Conservation (phyloP, 2,113 vertebrate genomes). For the Centrocercus urophasianus region DNA sequence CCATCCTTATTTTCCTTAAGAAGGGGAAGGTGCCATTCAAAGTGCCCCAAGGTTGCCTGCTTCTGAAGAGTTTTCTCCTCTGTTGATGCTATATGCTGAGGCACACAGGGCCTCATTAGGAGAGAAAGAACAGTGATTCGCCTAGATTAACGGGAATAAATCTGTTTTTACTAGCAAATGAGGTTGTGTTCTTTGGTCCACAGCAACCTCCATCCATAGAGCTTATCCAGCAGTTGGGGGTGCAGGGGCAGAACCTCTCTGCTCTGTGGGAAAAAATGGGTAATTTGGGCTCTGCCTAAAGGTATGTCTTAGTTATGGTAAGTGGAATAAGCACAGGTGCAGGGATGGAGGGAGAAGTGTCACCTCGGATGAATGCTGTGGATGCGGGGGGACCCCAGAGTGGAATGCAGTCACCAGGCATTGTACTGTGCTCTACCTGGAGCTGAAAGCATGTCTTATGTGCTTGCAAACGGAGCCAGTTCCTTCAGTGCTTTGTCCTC, state of each 20-base stretch:
- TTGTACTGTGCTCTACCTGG: background rate
- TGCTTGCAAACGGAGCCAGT: constrained; percentile 22
- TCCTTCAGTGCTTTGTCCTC: constrained; percentile 54
- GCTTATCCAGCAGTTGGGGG: background rate
- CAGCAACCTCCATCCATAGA: background rate
- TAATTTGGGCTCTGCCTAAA: background rate
- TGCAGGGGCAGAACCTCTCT: background rate
- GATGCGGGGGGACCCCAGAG: background rate
- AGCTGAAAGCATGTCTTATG: background rate
- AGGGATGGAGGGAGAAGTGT: background rate
- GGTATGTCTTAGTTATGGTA: background rate
- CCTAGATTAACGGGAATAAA: constrained; percentile 31
- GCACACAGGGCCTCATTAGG: background rate
- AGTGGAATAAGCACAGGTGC: background rate
- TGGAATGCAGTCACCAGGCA: background rate
- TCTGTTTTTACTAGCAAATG: background rate
- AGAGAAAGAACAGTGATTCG: background rate
- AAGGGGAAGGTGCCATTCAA: background rate
- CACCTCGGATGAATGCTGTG: rapidly evolving
- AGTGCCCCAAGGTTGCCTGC: background rate
- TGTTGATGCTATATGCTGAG: background rate
- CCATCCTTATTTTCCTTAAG: background rate
- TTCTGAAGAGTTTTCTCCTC: background rate
- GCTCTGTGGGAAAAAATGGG: background rate
- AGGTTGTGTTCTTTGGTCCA: background rate